Conservation (phyloP, 1,140 invertebrate species). For the Probaryconus sp. region DNA sequence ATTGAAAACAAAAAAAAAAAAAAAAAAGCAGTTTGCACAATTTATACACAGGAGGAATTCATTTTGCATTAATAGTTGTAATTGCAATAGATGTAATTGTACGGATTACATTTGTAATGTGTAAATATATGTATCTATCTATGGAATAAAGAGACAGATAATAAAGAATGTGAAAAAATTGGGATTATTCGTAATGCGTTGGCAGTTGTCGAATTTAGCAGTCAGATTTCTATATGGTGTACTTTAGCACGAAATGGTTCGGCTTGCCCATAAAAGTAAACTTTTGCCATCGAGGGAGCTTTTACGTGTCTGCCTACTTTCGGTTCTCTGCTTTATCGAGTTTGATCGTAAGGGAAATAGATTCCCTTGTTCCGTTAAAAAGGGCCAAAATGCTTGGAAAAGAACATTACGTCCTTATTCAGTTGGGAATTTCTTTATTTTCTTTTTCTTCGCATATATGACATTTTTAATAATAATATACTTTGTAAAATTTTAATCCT, state of each 20-base stretch:
- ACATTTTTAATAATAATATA: too few relatives aligned
- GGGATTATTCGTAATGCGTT: too few relatives aligned
- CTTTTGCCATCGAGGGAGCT: constrained; percentile 51
- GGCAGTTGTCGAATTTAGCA: constrained; percentile 19
- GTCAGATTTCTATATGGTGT: constrained; percentile 22
- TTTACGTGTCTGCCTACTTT: constrained; percentile 43
- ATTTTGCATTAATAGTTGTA: too few relatives aligned
- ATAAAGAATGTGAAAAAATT: not conserved
- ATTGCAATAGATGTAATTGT: not conserved
- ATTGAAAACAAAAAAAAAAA: too few relatives aligned
- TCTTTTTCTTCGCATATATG: too few relatives aligned
- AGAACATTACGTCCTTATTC: constrained; percentile 21
- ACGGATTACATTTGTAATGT: constrained; percentile 3
- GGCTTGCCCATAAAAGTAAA: constrained; percentile 46
- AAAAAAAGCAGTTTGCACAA: too few relatives aligned
- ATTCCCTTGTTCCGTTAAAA: constrained; percentile 27
- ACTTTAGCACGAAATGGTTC: constrained; percentile 35
- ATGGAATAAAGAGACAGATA: constrained; percentile 8
- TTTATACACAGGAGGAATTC: too few relatives aligned
- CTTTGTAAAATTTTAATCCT: too few relatives aligned
- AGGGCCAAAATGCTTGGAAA: constrained; percentile 28
- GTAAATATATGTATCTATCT: constrained; percentile 15
- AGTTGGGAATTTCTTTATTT: too few relatives aligned
- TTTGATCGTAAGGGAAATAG: constrained; percentile 39
- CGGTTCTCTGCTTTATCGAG: constrained; percentile 48